Base-by-base conservation (phyloP, 2,888 invertebrate genomes). In the Acanthosepion lycidas region DNA sequence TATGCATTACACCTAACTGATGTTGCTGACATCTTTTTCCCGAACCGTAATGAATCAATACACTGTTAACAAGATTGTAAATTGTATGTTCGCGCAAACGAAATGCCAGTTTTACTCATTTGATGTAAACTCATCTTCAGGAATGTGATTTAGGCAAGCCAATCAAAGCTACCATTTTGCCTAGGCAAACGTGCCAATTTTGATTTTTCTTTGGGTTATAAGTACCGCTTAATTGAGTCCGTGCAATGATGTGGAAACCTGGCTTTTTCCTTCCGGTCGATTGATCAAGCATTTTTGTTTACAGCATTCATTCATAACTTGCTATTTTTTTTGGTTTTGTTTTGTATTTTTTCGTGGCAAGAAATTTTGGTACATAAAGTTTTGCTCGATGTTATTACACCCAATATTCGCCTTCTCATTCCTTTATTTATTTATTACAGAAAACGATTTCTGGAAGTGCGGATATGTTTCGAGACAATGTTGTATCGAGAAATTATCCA, bases 361-460 rank as follows among this genome's bases (percentile, higher is more conserved):
- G n/a, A 78, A 78, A 5, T 78, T 78, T 78, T 78, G n/a, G 12
- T 78, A 78, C n/a, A 0, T 33, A 33, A 15, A 15, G 78, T 78
- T 33, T 78, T 78, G 78, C n/a, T 78, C 78, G n/a, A 33, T 78
- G n/a, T n/a, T 33, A n/a, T n/a, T 78, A 18, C 78, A 18, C n/a
- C 12, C 4, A n/a, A 33, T 78, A 9, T 78, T 33, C n/a, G n/a
- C 78, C 78, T 78, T n/a, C 9, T 15, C 18, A 33, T 78, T 48
- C 12, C 49, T 49, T 8, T 92, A 26, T 59, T 64, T 64, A 28
- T 59, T 64, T 94, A 20, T 64, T 55, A 26, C n/a, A 94, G 94
- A 94, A 59, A 94, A 59, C 42, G 64, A 1, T 94, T 94, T 94
- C 33, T 94, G 42, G 94, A 94, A 20, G 94, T 94, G 64, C 28